Percentiles rank a stretch among this genome's conserved stretches.
Conservation (phyloP, 92 coral and sea anemone genomes). For the Epizoanthus scotinus region DNA sequence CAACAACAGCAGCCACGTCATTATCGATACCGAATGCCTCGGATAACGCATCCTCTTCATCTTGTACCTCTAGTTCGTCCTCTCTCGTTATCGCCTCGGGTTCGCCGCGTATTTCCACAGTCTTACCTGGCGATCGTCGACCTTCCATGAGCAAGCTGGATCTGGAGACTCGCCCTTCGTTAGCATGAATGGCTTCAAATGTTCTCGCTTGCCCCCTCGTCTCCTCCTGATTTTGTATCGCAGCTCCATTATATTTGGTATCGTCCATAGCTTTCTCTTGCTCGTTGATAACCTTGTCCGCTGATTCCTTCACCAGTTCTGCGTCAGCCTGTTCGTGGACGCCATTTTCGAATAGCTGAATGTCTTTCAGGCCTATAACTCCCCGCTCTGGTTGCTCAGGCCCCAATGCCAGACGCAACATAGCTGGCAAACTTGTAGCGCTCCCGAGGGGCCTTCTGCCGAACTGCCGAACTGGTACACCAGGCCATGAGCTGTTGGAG, state of each 20-base stretch:
- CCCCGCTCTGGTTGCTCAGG: conserved; percentile 20
- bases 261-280: not conserved
- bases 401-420: conserved; percentile 75
- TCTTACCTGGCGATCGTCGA: conserved; percentile 27
- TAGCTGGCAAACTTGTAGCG: conserved; percentile 92
- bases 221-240: not conserved
- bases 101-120: conserved; percentile 32
- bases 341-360: not conserved
- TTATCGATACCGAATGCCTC: conserved; percentile 58
- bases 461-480: conserved; percentile 66
- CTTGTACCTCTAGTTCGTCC: conserved; percentile 9
- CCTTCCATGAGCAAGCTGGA: conserved; percentile 30
- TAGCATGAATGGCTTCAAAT: not conserved
- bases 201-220: not conserved
- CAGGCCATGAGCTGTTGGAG: conserved; percentile 96
- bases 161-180: conserved; percentile 15
- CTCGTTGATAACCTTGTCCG: not conserved
- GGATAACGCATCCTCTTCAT: conserved; percentile 14
- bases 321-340: not conserved
- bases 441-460: conserved; percentile 93
- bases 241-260: not conserved
- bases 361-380: not conserved
- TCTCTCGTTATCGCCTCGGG: not conserved
- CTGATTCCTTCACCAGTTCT: conserved; percentile 1
- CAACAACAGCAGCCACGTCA: conserved; percentile 81